A percentile compares a stretch with the other conserved stretches of the same genome.
phyloP scores from a whole-genome alignment of 1,140 invertebrate species.

The Campoletis sonorensis region DNA sequence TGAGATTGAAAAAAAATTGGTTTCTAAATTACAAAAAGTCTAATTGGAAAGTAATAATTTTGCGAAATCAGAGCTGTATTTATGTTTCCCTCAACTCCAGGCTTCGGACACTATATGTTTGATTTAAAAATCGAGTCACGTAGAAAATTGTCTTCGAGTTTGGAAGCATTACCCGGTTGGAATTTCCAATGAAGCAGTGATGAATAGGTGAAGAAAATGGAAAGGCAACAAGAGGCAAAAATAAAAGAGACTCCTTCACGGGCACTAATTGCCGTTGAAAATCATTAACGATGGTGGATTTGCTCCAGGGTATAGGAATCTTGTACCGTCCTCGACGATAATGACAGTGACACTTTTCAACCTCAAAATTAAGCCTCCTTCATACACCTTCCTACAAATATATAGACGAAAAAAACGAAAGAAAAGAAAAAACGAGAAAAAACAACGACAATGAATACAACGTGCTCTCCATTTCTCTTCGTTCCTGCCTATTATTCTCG shows the following conservation, averaged over 20 bases:
- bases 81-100: not conserved
- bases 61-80: not conserved
- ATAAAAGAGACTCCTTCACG: not conserved
- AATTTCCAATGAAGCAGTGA: conserved; percentile 27
- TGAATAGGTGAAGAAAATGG: conserved; percentile 1
- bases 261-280: not conserved
- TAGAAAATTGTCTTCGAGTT: conserved; percentile 1
- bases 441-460: not conserved
- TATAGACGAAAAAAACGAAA: too few species aligned
- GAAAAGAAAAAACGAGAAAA: not conserved
- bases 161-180: not conserved
- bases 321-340: too few species aligned
- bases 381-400: too few species aligned
- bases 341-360: too few species aligned
- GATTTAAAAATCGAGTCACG: conserved; percentile 2
- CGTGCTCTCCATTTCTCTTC: not conserved
- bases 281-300: conserved; percentile 18
- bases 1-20: not conserved
- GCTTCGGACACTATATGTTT: too few species aligned
- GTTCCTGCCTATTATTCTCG: not conserved
- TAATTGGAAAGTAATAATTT: too few species aligned
- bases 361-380: too few species aligned
- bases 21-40: not conserved
- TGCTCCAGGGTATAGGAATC: not conserved
- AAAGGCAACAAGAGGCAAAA: not conserved